Conservation (phyloP, 1,140 invertebrate genomes). For the Megathymus violae region DNA sequence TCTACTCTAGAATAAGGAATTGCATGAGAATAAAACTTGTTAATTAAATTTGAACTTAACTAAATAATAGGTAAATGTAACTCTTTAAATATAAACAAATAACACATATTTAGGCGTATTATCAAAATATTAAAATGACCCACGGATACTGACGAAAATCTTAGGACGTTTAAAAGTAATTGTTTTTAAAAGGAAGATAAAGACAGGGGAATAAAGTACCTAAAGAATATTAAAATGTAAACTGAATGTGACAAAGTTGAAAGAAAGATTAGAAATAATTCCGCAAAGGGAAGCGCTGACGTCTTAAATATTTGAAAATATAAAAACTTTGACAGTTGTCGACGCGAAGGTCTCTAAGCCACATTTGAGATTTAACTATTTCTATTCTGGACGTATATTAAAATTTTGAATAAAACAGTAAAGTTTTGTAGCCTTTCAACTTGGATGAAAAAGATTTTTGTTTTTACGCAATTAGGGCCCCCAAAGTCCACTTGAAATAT, state of each 20-base stretch:
- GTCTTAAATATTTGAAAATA: slow-evolving; percentile 33
- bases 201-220: slow-evolving; percentile 19
- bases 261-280: slow-evolving; percentile 33
- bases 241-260: slow-evolving; percentile 33
- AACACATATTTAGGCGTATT: too few species aligned
- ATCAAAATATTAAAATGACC: too few species aligned
- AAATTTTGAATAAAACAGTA: not conserved
- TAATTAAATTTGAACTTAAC: too few species aligned
- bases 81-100: too few species aligned
- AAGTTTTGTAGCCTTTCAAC: too few species aligned
- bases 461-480: too few species aligned
- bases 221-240: slow-evolving; percentile 28
- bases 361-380: slow-evolving; percentile 11
- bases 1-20: too few species aligned
- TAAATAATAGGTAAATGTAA: too few species aligned
- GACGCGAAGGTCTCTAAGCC: slow-evolving; percentile 1
- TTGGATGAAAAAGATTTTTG: too few species aligned
- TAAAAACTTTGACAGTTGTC: slow-evolving; percentile 32
- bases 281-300: slow-evolving; percentile 27
- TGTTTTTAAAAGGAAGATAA: slow-evolving; percentile 27
- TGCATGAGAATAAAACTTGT: too few species aligned
- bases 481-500: too few species aligned
- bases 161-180: slow-evolving; percentile 23
- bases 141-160: not conserved
- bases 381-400: slow-evolving; percentile 2